These are phyloP conservation scores for Stegana nigrithorax DNA, from an alignment of 2,888 invertebrate species.

Conservation along the genomic window DNA sequence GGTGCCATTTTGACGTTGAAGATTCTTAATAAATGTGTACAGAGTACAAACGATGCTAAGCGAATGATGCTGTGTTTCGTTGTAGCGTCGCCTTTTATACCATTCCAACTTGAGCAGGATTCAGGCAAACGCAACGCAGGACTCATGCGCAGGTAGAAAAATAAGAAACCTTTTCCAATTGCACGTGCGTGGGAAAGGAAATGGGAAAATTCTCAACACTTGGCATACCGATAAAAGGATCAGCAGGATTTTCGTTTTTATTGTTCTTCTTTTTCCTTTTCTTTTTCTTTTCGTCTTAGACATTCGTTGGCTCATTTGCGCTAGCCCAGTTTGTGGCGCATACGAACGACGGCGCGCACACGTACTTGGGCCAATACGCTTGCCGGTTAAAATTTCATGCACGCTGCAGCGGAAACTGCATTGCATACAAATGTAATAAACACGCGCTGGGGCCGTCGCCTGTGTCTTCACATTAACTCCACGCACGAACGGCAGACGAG, in stretches of 20 bases:
- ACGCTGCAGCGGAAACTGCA: constrained; percentile 11
- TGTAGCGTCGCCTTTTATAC: constrained; percentile 48
- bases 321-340: constrained; percentile 23
- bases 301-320: constrained; percentile 32
- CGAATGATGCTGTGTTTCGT: constrained; percentile 48
- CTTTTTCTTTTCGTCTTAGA: constrained; percentile 42
- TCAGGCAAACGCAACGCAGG: constrained; percentile 26
- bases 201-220: constrained; percentile 27
- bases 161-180: constrained; percentile 11
- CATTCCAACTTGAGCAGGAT: background rate
- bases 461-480: constrained; percentile 8
- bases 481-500: constrained; percentile 24
- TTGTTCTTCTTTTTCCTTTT: no score
- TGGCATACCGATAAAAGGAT: constrained; percentile 13
- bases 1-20: constrained; percentile 42
- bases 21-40: constrained; percentile 30
- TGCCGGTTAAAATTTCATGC: constrained; percentile 7
- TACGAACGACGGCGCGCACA: background rate
- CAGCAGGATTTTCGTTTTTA: constrained; percentile 18
- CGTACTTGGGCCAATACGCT: background rate
- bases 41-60: constrained; percentile 49
- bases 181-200: constrained; percentile 53
- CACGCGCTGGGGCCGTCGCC: constrained; percentile 5
- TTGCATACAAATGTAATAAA: constrained; percentile 19
- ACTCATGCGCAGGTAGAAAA: constrained; percentile 48